A percentile compares a stretch with the other conserved stretches of the same genome.
phyloP scores from a whole-genome alignment of 1,140 invertebrate genomes.

The Leguminivora glycinivorella region DNA sequence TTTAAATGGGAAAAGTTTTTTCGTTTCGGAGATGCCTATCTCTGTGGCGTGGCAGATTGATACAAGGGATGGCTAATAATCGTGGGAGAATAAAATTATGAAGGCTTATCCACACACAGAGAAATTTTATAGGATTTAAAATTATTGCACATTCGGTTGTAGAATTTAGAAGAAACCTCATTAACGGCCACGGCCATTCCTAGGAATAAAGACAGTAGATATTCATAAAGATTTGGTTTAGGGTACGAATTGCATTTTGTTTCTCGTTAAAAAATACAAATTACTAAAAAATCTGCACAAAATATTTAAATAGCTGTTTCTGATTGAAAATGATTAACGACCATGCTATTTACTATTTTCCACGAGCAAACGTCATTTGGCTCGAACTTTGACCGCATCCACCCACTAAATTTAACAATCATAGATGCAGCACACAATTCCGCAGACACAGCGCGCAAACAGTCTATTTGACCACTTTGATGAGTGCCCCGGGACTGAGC shows the following conservation, averaged over 20 bases:
- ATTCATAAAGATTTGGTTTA: too few species aligned
- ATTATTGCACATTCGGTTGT: neutral
- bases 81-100: neutral
- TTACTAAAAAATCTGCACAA: too few species aligned
- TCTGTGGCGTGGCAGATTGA: neutral
- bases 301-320: too few species aligned
- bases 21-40: neutral
- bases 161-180: too few species aligned
- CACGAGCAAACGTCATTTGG: neutral
- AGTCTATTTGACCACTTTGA: slow-evolving; percentile 25
- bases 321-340: too few species aligned
- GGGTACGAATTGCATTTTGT: neutral
- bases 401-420: slow-evolving; percentile 4
- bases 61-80: slow-evolving; percentile 11
- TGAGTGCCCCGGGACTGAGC: slow-evolving; percentile 9
- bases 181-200: too few species aligned
- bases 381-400: neutral
- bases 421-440: slow-evolving; percentile 25
- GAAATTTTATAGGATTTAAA: neutral
- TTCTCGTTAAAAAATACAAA: neutral
- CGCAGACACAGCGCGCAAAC: slow-evolving; percentile 16
- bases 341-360: neutral
- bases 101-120: neutral
- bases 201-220: too few species aligned
- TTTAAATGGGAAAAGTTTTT: slow-evolving; percentile 26